Evolutionary conservation across 2,797 vertebrate species (phyloP).

Genomic region (Salarias fasciatus): DNA sequence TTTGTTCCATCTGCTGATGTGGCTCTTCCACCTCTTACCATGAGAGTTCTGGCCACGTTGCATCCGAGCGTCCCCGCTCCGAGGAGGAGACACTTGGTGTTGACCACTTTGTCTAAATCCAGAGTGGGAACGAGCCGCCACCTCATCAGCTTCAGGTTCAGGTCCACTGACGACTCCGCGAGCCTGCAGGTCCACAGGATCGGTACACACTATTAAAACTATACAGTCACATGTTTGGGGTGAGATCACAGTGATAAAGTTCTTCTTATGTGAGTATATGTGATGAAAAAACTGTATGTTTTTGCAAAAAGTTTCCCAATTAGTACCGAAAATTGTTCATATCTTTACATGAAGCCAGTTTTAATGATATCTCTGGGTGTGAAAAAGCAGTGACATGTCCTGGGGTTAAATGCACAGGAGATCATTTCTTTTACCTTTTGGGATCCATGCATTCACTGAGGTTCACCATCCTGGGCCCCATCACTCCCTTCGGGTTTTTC

Average conservation of each 20-base stretch:
- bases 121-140: constrained; percentile 96
- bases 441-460: constrained; percentile 99
- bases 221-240: not conserved
- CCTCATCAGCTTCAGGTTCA: constrained; percentile 97
- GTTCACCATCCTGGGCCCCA: constrained; percentile 98
- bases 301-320: no score
- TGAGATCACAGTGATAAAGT: not conserved
- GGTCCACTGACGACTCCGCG: constrained; percentile 98
- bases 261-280: no score
- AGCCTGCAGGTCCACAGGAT: constrained; percentile 81
- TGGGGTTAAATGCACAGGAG: no score
- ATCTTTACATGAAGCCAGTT: no score
- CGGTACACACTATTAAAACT: not conserved
- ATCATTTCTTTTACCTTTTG: constrained; percentile 88
- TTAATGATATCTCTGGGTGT: no score
- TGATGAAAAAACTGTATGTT: no score
- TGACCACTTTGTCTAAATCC: constrained; percentile 93
- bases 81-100: constrained; percentile 92
- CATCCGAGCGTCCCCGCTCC: constrained; percentile 97
- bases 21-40: constrained; percentile 80
- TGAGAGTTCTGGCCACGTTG: constrained; percentile 93
- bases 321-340: no score
- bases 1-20: no score
- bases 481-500: constrained; percentile 93
- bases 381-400: no score